Evolutionary conservation across 2,113 vertebrate species (phyloP), one percentile per base, ranked within the genome.

Genomic region (Machaerirhynchus nigripectus): DNA sequence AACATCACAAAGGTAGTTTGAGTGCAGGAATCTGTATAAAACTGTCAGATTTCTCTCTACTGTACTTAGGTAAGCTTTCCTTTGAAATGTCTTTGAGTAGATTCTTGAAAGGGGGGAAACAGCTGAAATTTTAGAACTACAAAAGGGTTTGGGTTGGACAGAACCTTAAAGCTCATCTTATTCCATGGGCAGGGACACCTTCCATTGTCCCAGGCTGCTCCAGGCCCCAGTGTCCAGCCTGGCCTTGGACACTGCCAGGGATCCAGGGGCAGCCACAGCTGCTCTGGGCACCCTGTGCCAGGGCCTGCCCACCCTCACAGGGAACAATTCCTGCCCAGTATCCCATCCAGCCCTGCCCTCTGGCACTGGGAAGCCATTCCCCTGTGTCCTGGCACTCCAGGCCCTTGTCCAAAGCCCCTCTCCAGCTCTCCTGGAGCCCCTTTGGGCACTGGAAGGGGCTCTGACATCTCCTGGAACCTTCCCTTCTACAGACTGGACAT

Each of bases 381-480:
- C 26, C 24, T 14, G 12, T 1, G 3, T 9, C 2, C 47, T 47
- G 24, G 9, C 20, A 1, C n/a, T 61, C 15, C n/a, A 61, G 0
- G 0, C 0, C 10, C n/a, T 47, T 21, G n/a, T 39, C 23, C 64
- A 26, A 59, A 59, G 28, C 3, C 26, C 13, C 20, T 27, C 35
- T 27, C 16, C 49, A 56, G 57, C 20, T 31, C 13, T 49, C 42
- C 11, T 49, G 49, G 24, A 71, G 40, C 5, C 35, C 4, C 17
- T 64, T 8, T 2, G 10, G 11, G 3, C 9, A 3, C 14, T 49
- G 21, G 3, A 33, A 35, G 18, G 9, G 57, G 12, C 17, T 73
- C 42, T 80, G 21, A 50, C 0, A 0, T 37, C 31, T 57, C 27
- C 27, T 15, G 10, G 86, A 57, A 22, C 44, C 44, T 23, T 31